phyloP scores from a whole-genome alignment of 2,797 vertebrate genomes.

The Cuniculus paca region DNA sequence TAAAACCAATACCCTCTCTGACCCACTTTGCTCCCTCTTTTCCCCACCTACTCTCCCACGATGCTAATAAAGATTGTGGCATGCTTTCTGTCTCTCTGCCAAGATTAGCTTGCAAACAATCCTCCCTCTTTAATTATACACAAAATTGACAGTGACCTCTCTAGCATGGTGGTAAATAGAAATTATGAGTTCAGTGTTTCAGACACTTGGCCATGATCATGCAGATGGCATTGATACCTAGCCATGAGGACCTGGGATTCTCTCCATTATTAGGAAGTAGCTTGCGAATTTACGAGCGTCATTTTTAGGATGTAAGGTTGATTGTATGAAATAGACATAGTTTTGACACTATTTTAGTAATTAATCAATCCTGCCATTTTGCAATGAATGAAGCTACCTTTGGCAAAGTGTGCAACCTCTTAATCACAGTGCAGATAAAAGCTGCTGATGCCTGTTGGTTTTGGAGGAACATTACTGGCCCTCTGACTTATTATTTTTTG shows the following conservation, averaged over 20 bases:
- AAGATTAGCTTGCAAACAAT: neutral
- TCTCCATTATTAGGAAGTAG: neutral
- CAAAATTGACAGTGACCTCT: neutral
- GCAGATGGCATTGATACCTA: neutral
- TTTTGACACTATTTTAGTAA: neutral
- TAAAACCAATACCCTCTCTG: neutral
- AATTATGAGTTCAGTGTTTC: neutral
- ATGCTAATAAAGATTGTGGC: neutral
- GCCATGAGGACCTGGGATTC: neutral
- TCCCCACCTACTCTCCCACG: accelerated
- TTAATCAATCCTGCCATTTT: neutral
- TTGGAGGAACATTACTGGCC: neutral
- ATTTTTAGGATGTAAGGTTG: neutral
- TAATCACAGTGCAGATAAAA: neutral
- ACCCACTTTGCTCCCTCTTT: neutral
- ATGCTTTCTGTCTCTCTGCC: neutral
- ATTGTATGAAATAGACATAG: neutral
- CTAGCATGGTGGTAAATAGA: neutral
- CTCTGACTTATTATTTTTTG: neutral
- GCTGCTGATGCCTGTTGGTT: neutral
- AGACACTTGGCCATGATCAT: neutral
- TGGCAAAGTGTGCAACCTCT: neutral
- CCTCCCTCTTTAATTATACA: slow-evolving; percentile 17
- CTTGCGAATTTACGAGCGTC: neutral
- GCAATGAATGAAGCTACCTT: neutral